These are phyloP conservation scores for Notechis scutatus DNA, from an alignment of 2,113 vertebrate genomes.

Conservation along the genomic window DNA sequence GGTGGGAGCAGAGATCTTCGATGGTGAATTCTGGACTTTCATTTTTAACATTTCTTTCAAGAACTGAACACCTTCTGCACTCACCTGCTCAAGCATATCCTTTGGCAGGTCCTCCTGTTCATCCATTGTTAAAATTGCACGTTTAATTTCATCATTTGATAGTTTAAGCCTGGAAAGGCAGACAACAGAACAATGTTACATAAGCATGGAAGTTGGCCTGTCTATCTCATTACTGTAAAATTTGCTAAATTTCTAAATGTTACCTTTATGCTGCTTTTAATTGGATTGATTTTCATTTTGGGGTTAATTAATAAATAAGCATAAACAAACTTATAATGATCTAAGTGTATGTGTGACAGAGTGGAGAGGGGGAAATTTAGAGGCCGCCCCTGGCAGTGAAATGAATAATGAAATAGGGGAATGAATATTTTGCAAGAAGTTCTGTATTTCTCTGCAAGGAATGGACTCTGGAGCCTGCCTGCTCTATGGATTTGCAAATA, in stretches of 20 bases:
- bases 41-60: not conserved
- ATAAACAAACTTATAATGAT: not conserved
- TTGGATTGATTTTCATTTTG: not conserved
- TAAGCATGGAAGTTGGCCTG: not conserved
- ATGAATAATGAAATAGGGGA: not conserved
- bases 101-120: constrained; percentile 98
- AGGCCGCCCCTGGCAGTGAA: not conserved
- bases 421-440: not conserved
- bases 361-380: not conserved
- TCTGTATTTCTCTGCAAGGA: not conserved
- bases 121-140: constrained; percentile 96
- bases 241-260: not conserved
- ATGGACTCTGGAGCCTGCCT: not conserved
- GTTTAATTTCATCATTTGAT: constrained; percentile 96
- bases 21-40: not conserved
- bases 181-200: not conserved
- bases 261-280: not conserved
- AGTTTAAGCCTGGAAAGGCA: constrained; percentile 85
- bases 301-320: not conserved
- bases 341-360: not conserved
- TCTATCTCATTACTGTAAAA: not conserved
- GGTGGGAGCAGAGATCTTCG: not conserved
- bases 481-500: not conserved
- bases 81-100: constrained; percentile 98
- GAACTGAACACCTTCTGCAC: rapidly evolving